Percentiles rank a stretch among this genome's conserved stretches.
Conservation (phyloP, 2,888 invertebrate genomes). For the Hipparchia semele region DNA sequence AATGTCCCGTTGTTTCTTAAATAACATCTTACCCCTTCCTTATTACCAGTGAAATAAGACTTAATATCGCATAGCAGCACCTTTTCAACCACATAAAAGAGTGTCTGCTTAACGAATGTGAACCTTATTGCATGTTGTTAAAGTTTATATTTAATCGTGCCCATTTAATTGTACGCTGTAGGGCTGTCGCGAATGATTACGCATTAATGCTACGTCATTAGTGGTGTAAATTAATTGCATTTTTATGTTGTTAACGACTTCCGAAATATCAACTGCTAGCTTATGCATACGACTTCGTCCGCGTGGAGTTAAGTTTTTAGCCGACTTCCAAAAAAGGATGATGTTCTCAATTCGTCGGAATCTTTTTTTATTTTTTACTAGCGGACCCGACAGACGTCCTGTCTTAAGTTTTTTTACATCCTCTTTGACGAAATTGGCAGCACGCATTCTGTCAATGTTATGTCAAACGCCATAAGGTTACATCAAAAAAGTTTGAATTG, state of each 20-base stretch:
- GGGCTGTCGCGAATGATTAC: constrained; percentile 14
- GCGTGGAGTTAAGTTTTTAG: too few species aligned
- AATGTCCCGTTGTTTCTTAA: constrained; percentile 30
- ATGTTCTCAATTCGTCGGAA: too few species aligned
- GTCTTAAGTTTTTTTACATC: too few species aligned
- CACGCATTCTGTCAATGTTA: too few species aligned
- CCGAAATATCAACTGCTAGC: not conserved
- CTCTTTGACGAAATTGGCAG: too few species aligned
- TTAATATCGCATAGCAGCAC: constrained; percentile 7
- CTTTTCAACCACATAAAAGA: not conserved
- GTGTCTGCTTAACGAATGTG: not conserved
- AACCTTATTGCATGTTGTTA: not conserved
- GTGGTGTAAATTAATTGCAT: constrained; percentile 9
- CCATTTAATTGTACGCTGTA: not conserved
- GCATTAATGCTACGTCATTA: constrained; percentile 8
- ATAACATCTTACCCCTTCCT: not conserved
- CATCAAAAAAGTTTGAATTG: too few species aligned
- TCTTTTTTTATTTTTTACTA: too few species aligned
- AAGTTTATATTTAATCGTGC: not conserved
- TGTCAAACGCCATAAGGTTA: too few species aligned
- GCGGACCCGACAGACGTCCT: too few species aligned
- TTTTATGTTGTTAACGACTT: constrained; percentile 1
- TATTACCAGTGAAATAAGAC: constrained; percentile 14
- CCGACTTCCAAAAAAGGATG: too few species aligned
- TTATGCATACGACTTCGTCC: not conserved